Evolutionary conservation across 2,888 invertebrate species (phyloP).

Genomic region (Furcula furcula): DNA sequence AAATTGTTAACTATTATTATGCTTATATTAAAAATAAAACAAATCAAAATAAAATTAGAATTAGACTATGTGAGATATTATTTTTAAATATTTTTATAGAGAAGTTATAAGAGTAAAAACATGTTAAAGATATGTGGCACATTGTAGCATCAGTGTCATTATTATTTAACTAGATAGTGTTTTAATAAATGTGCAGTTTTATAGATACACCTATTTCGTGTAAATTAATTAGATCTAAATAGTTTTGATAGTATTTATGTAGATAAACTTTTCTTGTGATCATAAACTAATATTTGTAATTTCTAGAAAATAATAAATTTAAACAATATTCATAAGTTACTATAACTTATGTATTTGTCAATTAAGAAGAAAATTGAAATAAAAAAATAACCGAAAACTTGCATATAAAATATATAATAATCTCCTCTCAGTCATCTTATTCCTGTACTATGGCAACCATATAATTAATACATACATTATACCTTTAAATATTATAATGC

Average conservation of each 20-base stretch:
- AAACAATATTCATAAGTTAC: no score
- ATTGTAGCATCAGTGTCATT: conserved; percentile 32
- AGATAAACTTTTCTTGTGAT: background rate
- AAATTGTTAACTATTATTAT: conserved; percentile 69
- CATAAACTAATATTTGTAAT: no score
- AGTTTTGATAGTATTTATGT: background rate
- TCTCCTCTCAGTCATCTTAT: no score
- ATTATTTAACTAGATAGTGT: conserved; percentile 27
- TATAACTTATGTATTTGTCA: no score
- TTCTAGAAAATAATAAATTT: no score
- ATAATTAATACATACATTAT: no score
- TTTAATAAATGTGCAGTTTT: conserved; percentile 47
- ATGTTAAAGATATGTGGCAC: conserved; percentile 46
- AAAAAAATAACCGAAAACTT: no score
- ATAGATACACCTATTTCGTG: conserved; percentile 21
- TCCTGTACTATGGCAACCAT: no score
- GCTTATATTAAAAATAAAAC: conserved; percentile 34
- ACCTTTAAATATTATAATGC: no score
- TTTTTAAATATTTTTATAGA: conserved; percentile 34
- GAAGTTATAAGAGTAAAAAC: conserved; percentile 41
- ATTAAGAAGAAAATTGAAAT: no score
- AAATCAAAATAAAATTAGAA: conserved; percentile 42
- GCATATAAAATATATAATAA: no score
- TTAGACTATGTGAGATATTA: conserved; percentile 22
- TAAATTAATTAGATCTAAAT: background rate